These are phyloP conservation scores for Adelphocoris suturalis DNA, from an alignment of 2,888 invertebrate genomes.

Conservation along the genomic window DNA sequence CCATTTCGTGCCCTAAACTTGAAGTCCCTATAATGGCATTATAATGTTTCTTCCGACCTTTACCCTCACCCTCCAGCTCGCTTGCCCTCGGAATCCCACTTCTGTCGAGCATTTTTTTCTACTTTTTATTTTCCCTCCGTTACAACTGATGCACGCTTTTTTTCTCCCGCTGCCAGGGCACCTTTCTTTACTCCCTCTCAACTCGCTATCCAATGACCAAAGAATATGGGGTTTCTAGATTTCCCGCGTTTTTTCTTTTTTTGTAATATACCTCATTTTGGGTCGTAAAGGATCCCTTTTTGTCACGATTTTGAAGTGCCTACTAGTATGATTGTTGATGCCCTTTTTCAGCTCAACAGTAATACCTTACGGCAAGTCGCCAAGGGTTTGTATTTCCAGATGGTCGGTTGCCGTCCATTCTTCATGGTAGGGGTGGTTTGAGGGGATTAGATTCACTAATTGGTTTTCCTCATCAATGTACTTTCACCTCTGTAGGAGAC, in stretches of 20 bases:
- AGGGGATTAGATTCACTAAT: no score
- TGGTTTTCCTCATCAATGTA: no score
- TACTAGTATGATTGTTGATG: no score
- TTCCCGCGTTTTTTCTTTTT: slow-evolving; percentile 3
- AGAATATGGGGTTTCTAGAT: slow-evolving; percentile 21
- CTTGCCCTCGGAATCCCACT: slow-evolving; percentile 22
- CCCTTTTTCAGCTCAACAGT: no score
- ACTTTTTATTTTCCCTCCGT: neutral
- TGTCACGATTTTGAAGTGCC: no score
- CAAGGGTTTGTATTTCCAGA: no score
- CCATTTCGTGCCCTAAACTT: slow-evolving; percentile 42
- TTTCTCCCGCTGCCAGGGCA: neutral
- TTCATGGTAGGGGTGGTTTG: no score
- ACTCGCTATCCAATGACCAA: slow-evolving; percentile 21
- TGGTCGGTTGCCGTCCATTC: no score
- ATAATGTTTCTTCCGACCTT: slow-evolving; percentile 62
- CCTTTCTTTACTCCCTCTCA: slow-evolving; percentile 1
- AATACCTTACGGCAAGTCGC: no score
- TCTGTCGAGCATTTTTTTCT: neutral
- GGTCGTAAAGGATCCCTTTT: no score
- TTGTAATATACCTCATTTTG: no score
- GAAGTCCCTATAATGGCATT: slow-evolving; percentile 55
- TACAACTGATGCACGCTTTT: slow-evolving; percentile 35
- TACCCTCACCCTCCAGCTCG: neutral
- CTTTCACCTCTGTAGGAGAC: no score